Base-by-base conservation (phyloP, 2,888 invertebrate species). In the Temnothorax unifasciatus region DNA sequence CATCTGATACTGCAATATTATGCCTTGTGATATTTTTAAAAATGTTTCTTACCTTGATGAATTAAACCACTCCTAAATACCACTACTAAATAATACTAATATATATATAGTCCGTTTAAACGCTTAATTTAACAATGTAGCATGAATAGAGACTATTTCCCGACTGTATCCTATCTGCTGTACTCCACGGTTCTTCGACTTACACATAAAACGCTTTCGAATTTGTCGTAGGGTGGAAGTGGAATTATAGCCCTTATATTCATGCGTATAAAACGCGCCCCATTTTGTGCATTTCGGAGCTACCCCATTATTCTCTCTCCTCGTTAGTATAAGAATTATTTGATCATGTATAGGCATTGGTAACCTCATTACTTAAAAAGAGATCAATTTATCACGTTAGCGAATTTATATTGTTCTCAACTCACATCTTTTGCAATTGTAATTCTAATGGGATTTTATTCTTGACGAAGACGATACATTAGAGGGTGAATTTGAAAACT, bases 201-300 rank as follows among this genome's bases (percentile, higher is more conserved):
- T 18, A 34, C 57, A 77, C 54, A n/a, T 79, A 59, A 79, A 79
- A 69, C 34, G 34, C 21, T 63, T 21, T 47, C 13, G 13, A 79
- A 79, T 79, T 59, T 66, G 44, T 41, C 68, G 21, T 52, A 47
- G 69, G 68, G 52, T 57, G 44, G 4, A 59, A 69, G 59, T 69
- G 59, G 25, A 69, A 79, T 79, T 79, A 79, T 69, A 69, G 69
- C 79, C 18, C 57, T 47, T 69, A 57, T 59, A n/a, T 69, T 79
- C 79, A 47, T 21, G 34, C 57, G 59, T 44, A 18, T 9, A 54
- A 41, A 66, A 50, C 44, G 34, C 57, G 21, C 69, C 47, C 69
- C 79, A 57, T 69, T 77, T 77, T 44, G 34, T 57, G 47, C 69
- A 69, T 79, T 69, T 79, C 54, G 11, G 29, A 34, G 59, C 18